These are phyloP conservation scores for Ectemnius continuus DNA, from an alignment of 2,888 invertebrate genomes.

Conservation along the genomic window DNA sequence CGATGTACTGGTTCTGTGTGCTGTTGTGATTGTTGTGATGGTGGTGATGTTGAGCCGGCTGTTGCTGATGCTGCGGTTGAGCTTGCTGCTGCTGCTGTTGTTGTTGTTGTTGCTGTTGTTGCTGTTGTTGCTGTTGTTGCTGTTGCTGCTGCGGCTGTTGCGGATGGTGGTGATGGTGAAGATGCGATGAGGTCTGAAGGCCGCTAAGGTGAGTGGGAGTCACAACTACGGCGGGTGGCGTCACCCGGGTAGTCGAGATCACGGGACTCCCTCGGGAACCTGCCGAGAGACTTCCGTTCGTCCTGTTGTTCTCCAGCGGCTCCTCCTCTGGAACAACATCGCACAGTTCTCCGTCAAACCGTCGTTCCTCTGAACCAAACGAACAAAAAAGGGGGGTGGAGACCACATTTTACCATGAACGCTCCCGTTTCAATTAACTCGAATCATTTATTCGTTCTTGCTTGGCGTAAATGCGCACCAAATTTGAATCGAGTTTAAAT, in stretches of 20 bases:
- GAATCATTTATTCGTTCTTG: too few species aligned
- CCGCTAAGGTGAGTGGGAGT: conserved; percentile 66
- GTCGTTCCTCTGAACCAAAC: too few species aligned
- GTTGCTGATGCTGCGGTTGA: conserved; percentile 52
- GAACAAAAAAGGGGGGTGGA: too few species aligned
- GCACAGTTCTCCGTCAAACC: not conserved
- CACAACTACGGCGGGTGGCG: conserved; percentile 77
- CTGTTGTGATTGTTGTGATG: conserved; percentile 72
- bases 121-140: conserved; percentile 52
- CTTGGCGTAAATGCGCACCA: too few species aligned
- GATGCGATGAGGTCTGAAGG: conserved; percentile 66
- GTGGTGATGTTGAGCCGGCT: conserved; percentile 63
- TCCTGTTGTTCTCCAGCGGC: conserved; percentile 70
- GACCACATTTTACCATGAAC: too few species aligned
- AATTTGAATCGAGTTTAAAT: too few species aligned
- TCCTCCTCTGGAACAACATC: conserved; percentile 73
- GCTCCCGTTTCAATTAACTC: too few species aligned
- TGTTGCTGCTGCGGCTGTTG: conserved; percentile 62
- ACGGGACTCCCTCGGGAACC: conserved; percentile 69
- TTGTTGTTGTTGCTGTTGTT: conserved; percentile 49
- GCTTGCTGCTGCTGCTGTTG: conserved; percentile 38
- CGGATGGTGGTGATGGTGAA: conserved; percentile 60
- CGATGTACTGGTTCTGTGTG: conserved; percentile 72
- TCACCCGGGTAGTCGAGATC: conserved; percentile 68
- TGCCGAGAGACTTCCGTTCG: conserved; percentile 71